Conservation (phyloP, 2,797 vertebrate species). For the Acanthurus lineatus region DNA sequence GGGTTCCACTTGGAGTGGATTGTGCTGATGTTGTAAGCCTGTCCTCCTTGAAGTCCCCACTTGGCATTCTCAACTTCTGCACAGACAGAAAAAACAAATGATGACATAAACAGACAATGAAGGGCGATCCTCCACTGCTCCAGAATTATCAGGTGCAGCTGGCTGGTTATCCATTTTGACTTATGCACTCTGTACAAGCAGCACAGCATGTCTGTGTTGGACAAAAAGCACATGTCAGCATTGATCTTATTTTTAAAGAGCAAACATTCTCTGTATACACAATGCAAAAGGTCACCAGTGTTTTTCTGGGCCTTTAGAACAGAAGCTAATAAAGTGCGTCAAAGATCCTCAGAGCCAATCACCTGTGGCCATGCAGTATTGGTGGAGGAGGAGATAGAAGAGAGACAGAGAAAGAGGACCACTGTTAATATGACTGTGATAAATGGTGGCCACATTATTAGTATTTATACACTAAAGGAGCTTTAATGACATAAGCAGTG, state of each 20-base stretch:
- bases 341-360: constrained; percentile 28
- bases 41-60: constrained; percentile 85
- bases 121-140: accelerated
- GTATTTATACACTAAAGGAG: not conserved
- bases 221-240: not conserved
- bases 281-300: constrained; percentile 39
- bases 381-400: not conserved
- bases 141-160: not conserved
- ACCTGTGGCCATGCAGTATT: constrained; percentile 12
- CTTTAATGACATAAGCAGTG: not conserved
- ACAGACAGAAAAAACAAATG: constrained; percentile 19
- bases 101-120: constrained; percentile 1
- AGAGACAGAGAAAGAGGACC: not conserved
- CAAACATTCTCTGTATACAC: constrained; percentile 52
- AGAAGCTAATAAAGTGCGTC: constrained; percentile 38
- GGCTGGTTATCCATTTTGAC: not conserved
- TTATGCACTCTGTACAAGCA: not conserved
- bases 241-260: constrained; percentile 37
- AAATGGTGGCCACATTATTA: not conserved
- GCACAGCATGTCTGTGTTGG: not conserved
- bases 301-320: constrained; percentile 35
- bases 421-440: not conserved
- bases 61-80: constrained; percentile 88
- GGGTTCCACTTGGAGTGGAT: constrained; percentile 84
- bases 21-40: constrained; percentile 85